A percentile compares a stretch with the other conserved stretches of the same genome.
These are phyloP conservation scores for Sminthopsis crassicaudata DNA, from an alignment of 2,113 vertebrate species.

Conservation along the genomic window DNA sequence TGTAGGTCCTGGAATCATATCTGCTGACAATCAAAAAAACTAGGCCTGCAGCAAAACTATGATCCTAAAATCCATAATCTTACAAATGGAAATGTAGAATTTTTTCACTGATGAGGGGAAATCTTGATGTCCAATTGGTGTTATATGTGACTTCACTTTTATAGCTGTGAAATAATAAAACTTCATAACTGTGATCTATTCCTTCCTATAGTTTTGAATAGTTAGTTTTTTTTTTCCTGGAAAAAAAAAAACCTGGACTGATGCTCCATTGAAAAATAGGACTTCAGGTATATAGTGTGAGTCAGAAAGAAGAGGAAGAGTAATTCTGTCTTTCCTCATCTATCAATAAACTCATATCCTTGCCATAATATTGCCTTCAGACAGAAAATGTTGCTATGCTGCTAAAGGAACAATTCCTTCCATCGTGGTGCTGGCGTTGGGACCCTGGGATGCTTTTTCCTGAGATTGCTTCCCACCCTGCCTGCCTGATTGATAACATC, in stretches of 20 bases:
- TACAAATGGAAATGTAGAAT: neutral
- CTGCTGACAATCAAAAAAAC: too few species aligned
- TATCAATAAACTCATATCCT: neutral
- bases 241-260: neutral
- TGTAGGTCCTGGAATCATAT: too few species aligned
- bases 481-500: neutral
- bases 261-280: neutral
- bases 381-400: neutral
- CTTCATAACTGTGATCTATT: neutral
- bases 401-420: neutral
- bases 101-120: neutral
- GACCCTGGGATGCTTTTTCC: neutral
- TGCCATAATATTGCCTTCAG: neutral
- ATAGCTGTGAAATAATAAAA: neutral
- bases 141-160: neutral
- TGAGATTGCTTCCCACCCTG: neutral
- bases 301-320: conserved; percentile 20
- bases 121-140: neutral
- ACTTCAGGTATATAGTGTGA: neutral
- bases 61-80: neutral
- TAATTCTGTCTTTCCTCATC: neutral
- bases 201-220: neutral
- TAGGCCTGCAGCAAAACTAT: too few species aligned
- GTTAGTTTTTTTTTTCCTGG: neutral
- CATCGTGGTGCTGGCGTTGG: accelerated